phyloP scores from a whole-genome alignment of 1,140 invertebrate species.

The Andrena cerasifolii region DNA sequence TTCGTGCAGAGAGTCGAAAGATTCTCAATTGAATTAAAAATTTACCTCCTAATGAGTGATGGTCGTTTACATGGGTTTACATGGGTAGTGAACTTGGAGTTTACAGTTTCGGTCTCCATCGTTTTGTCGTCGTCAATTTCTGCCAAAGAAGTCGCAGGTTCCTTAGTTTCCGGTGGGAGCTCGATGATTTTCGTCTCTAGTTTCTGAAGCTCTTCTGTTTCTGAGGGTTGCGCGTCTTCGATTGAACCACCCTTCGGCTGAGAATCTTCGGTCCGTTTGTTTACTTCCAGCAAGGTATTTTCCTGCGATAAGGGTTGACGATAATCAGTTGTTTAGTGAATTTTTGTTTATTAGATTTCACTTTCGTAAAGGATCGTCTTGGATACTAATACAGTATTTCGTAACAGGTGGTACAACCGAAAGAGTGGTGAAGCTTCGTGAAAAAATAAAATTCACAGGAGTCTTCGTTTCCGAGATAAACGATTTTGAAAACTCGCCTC shows the following conservation, averaged over 20 bases:
- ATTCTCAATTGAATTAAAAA: background rate
- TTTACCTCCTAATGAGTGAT: conserved; percentile 62
- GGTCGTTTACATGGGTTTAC: conserved; percentile 36
- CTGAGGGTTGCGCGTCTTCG: conserved; percentile 7
- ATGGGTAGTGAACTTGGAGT: conserved; percentile 39
- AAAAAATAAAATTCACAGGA: too few relatives aligned
- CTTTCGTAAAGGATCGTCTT: too few relatives aligned
- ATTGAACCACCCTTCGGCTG: conserved; percentile 27
- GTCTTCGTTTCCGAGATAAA: too few relatives aligned
- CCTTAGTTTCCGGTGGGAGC: conserved; percentile 9
- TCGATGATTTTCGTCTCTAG: conserved; percentile 44
- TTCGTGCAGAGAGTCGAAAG: too few relatives aligned
- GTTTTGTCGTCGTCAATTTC: conserved; percentile 20
- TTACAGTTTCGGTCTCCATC: conserved; percentile 62
- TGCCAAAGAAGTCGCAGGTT: background rate
- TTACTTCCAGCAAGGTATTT: conserved; percentile 55
- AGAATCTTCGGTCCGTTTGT: conserved; percentile 34
- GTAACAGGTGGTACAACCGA: too few relatives aligned
- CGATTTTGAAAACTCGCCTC: too few relatives aligned
- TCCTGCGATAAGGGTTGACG: conserved; percentile 64
- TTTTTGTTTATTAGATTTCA: conserved; percentile 17
- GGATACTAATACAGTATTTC: too few relatives aligned
- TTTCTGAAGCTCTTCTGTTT: conserved; percentile 37
- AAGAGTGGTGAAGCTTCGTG: too few relatives aligned
- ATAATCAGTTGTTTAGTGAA: conserved; percentile 40